Percentiles rank a stretch among this genome's conserved stretches.
phyloP scores from a whole-genome alignment of 2,113 vertebrate genomes.

The Ochotona curzoniae region DNA sequence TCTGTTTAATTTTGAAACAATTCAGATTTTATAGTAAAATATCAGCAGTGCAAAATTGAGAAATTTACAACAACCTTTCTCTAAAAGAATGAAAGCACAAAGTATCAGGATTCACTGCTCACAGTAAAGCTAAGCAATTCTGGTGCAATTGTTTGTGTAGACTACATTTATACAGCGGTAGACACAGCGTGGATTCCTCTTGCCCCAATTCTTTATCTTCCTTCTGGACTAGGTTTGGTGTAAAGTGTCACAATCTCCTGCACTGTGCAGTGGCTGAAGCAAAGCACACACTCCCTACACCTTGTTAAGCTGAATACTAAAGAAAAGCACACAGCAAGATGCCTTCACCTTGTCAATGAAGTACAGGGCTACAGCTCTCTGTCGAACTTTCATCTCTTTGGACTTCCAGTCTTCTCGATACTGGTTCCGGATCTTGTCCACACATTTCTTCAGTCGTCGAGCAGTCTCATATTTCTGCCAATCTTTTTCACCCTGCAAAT shows the following conservation, averaged over 20 bases:
- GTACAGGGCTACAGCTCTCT: slow-evolving; percentile 96
- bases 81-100: slow-evolving; percentile 1
- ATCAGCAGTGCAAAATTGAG: neutral
- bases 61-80: neutral
- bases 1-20: slow-evolving; percentile 28
- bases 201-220: neutral
- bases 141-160: neutral
- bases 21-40: slow-evolving; percentile 34
- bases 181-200: neutral
- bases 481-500: slow-evolving; percentile 95
- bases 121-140: neutral
- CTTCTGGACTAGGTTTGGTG: neutral
- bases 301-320: neutral
- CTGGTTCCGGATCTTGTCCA: slow-evolving; percentile 93
- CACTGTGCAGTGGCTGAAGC: neutral
- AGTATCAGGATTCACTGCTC: neutral
- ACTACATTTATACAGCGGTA: neutral
- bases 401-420: slow-evolving; percentile 98
- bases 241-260: neutral
- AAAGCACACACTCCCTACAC: neutral
- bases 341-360: slow-evolving; percentile 96
- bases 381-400: slow-evolving; percentile 98
- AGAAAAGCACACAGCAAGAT: accelerated
- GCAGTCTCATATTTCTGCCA: slow-evolving; percentile 99
- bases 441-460: slow-evolving; percentile 94